A percentile compares a stretch with the other conserved stretches of the same genome.
Evolutionary conservation across 2,888 invertebrate species (phyloP).

Genomic region (Chorisops tibialis): DNA sequence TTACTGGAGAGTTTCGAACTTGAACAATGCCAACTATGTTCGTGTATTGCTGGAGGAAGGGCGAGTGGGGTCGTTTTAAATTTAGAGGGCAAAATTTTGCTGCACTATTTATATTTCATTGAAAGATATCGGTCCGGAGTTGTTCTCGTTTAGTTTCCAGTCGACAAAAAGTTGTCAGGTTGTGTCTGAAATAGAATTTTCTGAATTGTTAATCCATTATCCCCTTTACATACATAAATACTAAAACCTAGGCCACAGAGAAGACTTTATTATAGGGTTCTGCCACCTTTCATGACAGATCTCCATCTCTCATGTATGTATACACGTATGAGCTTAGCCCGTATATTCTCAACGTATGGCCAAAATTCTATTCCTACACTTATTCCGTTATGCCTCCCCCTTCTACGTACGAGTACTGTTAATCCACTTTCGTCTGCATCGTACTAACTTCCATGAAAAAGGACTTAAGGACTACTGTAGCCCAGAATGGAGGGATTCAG

Average conservation of each 20-base stretch:
- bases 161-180: conserved; percentile 18
- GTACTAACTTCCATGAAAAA: conserved; percentile 18
- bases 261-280: conserved; percentile 31
- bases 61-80: neutral
- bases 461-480: conserved; percentile 22
- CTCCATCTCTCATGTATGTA: conserved; percentile 14
- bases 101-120: neutral
- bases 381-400: no score
- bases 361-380: no score
- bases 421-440: conserved; percentile 18
- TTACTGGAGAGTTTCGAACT: neutral
- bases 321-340: neutral
- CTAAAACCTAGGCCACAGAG: conserved; percentile 1
- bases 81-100: neutral
- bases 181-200: conserved; percentile 23
- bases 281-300: conserved; percentile 30
- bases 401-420: neutral
- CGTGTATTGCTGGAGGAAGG: neutral
- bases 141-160: conserved; percentile 11
- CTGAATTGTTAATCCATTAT: conserved; percentile 32
- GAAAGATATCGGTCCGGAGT: neutral
- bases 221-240: conserved; percentile 29
- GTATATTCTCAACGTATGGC: neutral
- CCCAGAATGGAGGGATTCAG: conserved; percentile 20
- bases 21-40: no score